Percentiles rank a stretch among this genome's conserved stretches.
phyloP scores from a whole-genome alignment of 2,888 invertebrate species.

The Andrena trimmerana region DNA sequence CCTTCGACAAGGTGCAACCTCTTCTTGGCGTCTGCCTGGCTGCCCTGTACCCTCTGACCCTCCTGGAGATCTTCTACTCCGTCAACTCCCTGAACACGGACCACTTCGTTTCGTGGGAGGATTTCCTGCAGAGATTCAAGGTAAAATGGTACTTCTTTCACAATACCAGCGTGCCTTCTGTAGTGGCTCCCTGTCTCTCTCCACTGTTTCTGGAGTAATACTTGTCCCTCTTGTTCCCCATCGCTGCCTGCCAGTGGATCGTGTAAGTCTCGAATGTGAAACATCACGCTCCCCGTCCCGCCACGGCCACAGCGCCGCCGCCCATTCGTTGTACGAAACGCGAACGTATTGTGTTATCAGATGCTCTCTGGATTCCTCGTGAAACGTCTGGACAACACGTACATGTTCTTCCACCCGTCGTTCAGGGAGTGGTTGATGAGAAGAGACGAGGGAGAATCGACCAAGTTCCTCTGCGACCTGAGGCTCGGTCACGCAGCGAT shows the following conservation, averaged over 20 bases:
- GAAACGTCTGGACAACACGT: slow-evolving; percentile 95
- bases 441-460: slow-evolving; percentile 94
- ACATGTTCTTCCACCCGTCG: slow-evolving; percentile 99
- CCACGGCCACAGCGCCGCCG: slow-evolving; percentile 31
- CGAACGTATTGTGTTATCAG: slow-evolving; percentile 74
- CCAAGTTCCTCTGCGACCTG: slow-evolving; percentile 97
- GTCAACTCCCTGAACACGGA: slow-evolving; percentile 94
- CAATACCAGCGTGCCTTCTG: no score
- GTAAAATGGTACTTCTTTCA: slow-evolving; percentile 51
- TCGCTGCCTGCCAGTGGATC: slow-evolving; percentile 20
- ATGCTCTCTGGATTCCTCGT: slow-evolving; percentile 94
- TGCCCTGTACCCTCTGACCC: slow-evolving; percentile 95
- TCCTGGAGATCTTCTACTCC: slow-evolving; percentile 96
- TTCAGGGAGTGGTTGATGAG: slow-evolving; percentile 98
- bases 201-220: no score
- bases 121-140: slow-evolving; percentile 95
- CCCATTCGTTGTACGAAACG: slow-evolving; percentile 36
- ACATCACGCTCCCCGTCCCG: background rate
- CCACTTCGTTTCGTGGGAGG: slow-evolving; percentile 94
- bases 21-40: slow-evolving; percentile 96
- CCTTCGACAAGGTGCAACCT: slow-evolving; percentile 95
- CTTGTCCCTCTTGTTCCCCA: background rate
- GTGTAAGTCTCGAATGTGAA: slow-evolving; percentile 39
- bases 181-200: no score
- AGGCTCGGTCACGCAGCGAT: slow-evolving; percentile 97